Conservation (phyloP, 2,113 vertebrate genomes). For the Melospiza georgiana region DNA sequence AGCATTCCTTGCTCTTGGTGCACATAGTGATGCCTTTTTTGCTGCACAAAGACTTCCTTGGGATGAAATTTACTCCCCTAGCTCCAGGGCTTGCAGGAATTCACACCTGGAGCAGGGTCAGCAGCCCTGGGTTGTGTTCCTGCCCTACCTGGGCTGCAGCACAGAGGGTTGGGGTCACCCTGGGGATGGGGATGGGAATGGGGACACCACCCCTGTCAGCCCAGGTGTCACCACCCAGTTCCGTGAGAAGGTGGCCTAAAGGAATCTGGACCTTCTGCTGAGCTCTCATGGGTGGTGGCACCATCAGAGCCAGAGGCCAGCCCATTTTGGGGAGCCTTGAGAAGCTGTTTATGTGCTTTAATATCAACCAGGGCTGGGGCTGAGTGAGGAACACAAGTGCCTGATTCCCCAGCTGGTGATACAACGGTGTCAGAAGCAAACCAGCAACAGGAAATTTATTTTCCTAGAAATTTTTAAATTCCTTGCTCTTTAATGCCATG, state of each 20-base stretch:
- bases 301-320: not conserved
- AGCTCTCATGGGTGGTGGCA: not conserved
- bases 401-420: not conserved
- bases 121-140: too few species aligned
- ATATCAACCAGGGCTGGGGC: not conserved
- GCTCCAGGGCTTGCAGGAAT: too few species aligned
- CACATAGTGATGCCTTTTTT: not conserved
- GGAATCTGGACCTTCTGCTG: not conserved
- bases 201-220: not conserved
- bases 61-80: too few species aligned
- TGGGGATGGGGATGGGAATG: accelerated
- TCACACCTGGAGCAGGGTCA: too few species aligned
- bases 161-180: not conserved
- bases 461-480: not conserved
- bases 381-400: not conserved
- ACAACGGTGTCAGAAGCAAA: not conserved
- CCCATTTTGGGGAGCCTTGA: accelerated
- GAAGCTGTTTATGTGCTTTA: not conserved
- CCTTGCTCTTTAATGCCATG: not conserved
- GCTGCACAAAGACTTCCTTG: not conserved
- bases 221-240: accelerated
- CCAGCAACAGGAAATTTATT: not conserved
- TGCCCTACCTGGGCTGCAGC: not conserved
- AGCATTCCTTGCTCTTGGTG: not conserved
- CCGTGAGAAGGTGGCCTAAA: not conserved